Evolutionary conservation across 2,888 invertebrate species (phyloP), one percentile per base, ranked within the genome.

Genomic region (Strigamia maritima): DNA sequence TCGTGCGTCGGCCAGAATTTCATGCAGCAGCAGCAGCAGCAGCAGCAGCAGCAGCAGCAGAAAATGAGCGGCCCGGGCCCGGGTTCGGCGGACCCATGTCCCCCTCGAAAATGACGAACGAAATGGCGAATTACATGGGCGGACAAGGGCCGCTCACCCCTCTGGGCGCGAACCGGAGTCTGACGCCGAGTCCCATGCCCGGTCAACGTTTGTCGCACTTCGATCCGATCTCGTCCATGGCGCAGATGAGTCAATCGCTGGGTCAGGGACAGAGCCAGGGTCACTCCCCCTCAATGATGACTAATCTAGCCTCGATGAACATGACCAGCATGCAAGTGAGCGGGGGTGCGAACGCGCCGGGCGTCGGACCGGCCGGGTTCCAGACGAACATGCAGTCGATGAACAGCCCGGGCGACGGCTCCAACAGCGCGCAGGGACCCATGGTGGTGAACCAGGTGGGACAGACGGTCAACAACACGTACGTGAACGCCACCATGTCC

Each of bases 241-340:
- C 95, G 79, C 95, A 96, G 87, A 96, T 96, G 96, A 94, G 94
- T 81, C 95, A 96, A 84, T 94, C 95, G 85, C 87, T 96, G 82
- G 94, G 95, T 16, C 94, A 92, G 84, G 92, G 92, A 80, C 80
- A 80, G n/a, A 74, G 76, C 26, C 78, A 80, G 49, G 79, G 38
- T n/a, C 77, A 54, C 8, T 54, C 77, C n/a, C 82, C 82, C 38
- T 81, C 79, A 76, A 81, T 82, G 81, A 82, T 81, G 80, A 80
- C 80, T n/a, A 79, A 79, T 35, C 75, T 81, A 75, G 81, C 81
- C 12, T 78, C 81, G 28, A 83, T 82, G 82, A 82, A 81, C 76
- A 81, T 82, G 81, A 38, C 82, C 2, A 81, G 80, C 49, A 82
- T 82, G 81, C 82, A 81, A 54, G 81, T 82, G 60, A 38, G 81